A percentile compares a stretch with the other conserved stretches of the same genome.
These are phyloP conservation scores for Apis laboriosa DNA, from an alignment of 1,140 invertebrate species.

Conservation along the genomic window DNA sequence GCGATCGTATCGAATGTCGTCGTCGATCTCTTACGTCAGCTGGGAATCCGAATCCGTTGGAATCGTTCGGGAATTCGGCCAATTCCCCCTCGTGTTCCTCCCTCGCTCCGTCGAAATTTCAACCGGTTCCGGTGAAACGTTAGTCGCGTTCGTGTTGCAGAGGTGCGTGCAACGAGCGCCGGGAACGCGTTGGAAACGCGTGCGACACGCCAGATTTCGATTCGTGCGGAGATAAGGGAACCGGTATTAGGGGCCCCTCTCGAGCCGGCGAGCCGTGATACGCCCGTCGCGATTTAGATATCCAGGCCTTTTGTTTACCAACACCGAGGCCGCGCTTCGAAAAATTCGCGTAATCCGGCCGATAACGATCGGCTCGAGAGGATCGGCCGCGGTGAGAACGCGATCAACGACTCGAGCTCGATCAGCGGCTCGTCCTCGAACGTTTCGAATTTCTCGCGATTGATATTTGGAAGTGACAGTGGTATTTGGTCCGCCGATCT, in stretches of 20 bases:
- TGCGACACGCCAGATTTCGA: slow-evolving; percentile 74
- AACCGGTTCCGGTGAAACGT: slow-evolving; percentile 40
- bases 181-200: slow-evolving; percentile 65
- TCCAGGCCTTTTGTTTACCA: slow-evolving; percentile 59
- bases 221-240: slow-evolving; percentile 71
- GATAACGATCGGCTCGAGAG: background rate
- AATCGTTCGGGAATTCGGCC: background rate
- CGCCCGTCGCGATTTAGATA: slow-evolving; percentile 58
- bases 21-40: background rate
- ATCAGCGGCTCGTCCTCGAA: background rate
- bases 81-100: background rate
- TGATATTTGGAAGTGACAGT: background rate
- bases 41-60: background rate
- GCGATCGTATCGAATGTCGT: background rate
- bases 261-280: slow-evolving; percentile 23
- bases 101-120: slow-evolving; percentile 33
- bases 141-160: slow-evolving; percentile 33
- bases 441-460: background rate
- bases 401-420: background rate
- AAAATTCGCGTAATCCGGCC: slow-evolving; percentile 9
- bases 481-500: background rate
- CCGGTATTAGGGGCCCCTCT: slow-evolving; percentile 65
- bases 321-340: slow-evolving; percentile 19
- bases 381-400: too few species aligned
- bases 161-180: slow-evolving; percentile 42